Percentiles rank a stretch among this genome's conserved stretches.
These are phyloP conservation scores for Peromyscus californicus DNA, from an alignment of 2,113 vertebrate species.

Conservation along the genomic window DNA sequence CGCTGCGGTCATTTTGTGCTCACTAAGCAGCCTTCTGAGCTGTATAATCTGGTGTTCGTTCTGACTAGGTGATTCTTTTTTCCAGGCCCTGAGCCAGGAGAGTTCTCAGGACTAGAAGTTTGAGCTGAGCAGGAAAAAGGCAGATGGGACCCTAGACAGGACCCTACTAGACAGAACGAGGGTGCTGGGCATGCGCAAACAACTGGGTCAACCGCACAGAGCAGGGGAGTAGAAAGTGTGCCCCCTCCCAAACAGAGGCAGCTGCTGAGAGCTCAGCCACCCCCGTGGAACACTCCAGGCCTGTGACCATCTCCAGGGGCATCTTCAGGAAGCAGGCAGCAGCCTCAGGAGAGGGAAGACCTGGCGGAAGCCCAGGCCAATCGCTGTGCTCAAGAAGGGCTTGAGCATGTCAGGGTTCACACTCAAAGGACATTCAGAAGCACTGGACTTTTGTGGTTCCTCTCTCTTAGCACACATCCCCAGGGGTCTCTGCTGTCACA, in stretches of 20 bases:
- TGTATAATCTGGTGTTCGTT: neutral
- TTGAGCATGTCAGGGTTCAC: neutral
- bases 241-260: neutral
- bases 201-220: neutral
- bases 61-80: slow-evolving; percentile 20
- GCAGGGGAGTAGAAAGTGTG: fast-evolving
- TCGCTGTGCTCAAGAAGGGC: fast-evolving
- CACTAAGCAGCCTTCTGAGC: slow-evolving; percentile 47
- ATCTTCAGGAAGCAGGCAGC: neutral
- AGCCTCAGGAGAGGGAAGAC: fast-evolving
- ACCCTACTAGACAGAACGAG: neutral
- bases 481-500: fast-evolving
- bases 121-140: neutral
- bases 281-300: fast-evolving
- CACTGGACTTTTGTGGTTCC: fast-evolving
- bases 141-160: neutral
- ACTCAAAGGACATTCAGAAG: fast-evolving
- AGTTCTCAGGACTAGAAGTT: neutral
- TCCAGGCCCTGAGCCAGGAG: slow-evolving; percentile 46
- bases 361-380: neutral
- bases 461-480: fast-evolving
- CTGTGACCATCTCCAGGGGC: fast-evolving
- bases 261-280: neutral
- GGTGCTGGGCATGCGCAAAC: fast-evolving
- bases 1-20: slow-evolving; percentile 56